Evolutionary conservation across 1,140 invertebrate genomes (phyloP).

Genomic region (Atopsyche davidsoni): DNA sequence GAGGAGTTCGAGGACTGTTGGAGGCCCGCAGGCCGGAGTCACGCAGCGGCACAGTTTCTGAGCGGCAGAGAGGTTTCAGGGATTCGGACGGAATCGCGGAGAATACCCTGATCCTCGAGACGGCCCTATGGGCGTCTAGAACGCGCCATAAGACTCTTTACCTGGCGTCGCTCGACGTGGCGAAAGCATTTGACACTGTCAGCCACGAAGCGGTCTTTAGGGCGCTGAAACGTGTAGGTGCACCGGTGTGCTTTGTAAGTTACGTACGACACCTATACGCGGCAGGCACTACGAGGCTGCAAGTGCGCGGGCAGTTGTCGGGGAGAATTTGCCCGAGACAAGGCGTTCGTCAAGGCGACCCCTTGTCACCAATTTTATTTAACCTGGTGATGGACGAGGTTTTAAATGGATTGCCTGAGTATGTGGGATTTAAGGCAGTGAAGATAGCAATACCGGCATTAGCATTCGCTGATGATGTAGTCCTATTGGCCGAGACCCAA

Average conservation of each 20-base stretch:
- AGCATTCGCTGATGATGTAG: slow-evolving; percentile 41
- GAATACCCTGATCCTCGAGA: too few species aligned
- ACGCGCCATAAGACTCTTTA: slow-evolving; percentile 30
- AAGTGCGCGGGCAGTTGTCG: slow-evolving; percentile 23
- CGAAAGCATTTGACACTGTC: slow-evolving; percentile 38
- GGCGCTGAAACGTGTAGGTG: slow-evolving; percentile 28
- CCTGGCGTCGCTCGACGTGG: slow-evolving; percentile 34
- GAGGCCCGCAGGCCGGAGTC: too few species aligned
- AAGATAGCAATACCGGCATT: slow-evolving; percentile 20
- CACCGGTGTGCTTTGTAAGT: slow-evolving; percentile 25
- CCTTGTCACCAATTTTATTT: slow-evolving; percentile 45
- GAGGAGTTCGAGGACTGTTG: too few species aligned
- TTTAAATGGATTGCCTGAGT: slow-evolving; percentile 28
- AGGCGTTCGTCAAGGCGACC: slow-evolving; percentile 50
- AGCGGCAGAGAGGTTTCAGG: slow-evolving; percentile 33
- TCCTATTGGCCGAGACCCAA: slow-evolving; percentile 32
- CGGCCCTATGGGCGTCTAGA: slow-evolving; percentile 32
- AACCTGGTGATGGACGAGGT: slow-evolving; percentile 43
- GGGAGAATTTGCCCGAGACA: slow-evolving; percentile 29
- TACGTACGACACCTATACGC: slow-evolving; percentile 30
- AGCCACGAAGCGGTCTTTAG: slow-evolving; percentile 33
- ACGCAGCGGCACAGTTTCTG: too few species aligned
- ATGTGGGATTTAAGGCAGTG: slow-evolving; percentile 31
- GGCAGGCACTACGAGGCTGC: slow-evolving; percentile 27
- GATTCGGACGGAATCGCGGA: slow-evolving; percentile 30